A percentile compares a stretch with the other conserved stretches of the same genome.
phyloP scores from a whole-genome alignment of 2,113 vertebrate genomes.

The Channa maculata region DNA sequence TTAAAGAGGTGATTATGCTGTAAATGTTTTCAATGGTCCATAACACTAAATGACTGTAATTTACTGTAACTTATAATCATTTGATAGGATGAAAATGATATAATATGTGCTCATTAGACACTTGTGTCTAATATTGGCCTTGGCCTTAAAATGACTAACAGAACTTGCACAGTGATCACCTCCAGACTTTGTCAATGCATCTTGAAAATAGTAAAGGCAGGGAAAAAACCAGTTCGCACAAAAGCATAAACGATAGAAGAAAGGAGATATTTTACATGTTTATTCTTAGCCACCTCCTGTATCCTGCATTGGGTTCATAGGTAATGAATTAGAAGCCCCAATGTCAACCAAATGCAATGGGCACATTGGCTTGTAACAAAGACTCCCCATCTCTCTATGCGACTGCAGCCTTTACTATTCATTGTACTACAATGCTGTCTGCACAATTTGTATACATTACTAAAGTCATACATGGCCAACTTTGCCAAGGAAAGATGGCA shows the following conservation, averaged over 20 bases:
- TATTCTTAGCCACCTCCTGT: too few species aligned
- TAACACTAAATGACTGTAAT: constrained; percentile 12
- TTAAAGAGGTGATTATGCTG: constrained; percentile 19
- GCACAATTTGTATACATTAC: neutral
- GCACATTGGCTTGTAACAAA: constrained; percentile 4
- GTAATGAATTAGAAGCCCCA: constrained; percentile 7
- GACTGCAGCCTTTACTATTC: neutral
- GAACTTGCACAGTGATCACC: neutral
- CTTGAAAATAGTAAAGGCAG: neutral
- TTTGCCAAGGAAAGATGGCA: neutral
- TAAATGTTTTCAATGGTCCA: constrained; percentile 1
- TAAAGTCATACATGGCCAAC: neutral
- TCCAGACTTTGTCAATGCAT: neutral
- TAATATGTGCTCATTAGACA: neutral
- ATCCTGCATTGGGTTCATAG: neutral
- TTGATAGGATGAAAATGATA: constrained; percentile 17
- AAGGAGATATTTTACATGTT: too few species aligned
- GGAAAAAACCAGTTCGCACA: neutral
- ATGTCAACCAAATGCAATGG: neutral
- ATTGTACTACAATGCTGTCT: neutral
- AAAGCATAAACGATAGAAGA: neutral
- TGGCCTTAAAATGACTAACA: neutral
- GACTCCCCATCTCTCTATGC: neutral
- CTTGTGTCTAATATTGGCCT: neutral
- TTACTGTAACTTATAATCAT: neutral